Evolutionary conservation across 2,113 vertebrate genomes (phyloP).

Genomic region (Syrrhaptes paradoxus): DNA sequence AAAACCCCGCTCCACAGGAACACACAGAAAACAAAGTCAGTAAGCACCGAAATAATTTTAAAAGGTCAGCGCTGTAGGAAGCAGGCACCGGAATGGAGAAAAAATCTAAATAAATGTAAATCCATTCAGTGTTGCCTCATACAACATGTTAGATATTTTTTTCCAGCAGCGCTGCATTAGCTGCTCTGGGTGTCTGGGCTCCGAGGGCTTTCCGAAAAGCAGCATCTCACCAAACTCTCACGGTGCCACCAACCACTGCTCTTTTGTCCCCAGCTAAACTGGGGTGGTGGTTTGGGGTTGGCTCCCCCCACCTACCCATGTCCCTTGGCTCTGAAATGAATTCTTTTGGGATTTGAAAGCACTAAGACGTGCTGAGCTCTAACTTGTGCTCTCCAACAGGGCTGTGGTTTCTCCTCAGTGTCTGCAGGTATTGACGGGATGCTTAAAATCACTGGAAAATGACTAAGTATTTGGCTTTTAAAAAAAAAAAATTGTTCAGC

Average conservation of each 20-base stretch:
- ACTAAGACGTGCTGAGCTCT: neutral
- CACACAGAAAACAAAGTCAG: neutral
- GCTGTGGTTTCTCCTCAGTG: neutral
- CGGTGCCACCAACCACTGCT: neutral
- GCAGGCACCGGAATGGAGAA: neutral
- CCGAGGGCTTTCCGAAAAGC: neutral
- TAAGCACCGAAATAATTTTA: neutral
- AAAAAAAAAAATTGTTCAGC: neutral
- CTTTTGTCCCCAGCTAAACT: neutral
- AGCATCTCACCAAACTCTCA: neutral
- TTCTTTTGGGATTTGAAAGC: neutral
- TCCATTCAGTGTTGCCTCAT: slow-evolving; percentile 24
- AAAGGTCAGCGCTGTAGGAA: slow-evolving; percentile 20
- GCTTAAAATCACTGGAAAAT: neutral
- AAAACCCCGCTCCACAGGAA: neutral
- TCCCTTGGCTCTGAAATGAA: neutral
- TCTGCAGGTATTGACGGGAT: neutral
- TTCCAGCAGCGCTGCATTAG: neutral
- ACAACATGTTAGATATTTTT: slow-evolving; percentile 24
- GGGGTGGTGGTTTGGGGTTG: neutral
- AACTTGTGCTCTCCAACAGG: fast-evolving
- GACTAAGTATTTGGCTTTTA: neutral
- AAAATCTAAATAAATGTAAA: slow-evolving; percentile 31
- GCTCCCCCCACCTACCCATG: neutral
- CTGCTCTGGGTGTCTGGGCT: neutral